These are phyloP conservation scores for Lepeophtheirus nordmannii DNA, from an alignment of 2,888 invertebrate species.

Conservation along the genomic window DNA sequence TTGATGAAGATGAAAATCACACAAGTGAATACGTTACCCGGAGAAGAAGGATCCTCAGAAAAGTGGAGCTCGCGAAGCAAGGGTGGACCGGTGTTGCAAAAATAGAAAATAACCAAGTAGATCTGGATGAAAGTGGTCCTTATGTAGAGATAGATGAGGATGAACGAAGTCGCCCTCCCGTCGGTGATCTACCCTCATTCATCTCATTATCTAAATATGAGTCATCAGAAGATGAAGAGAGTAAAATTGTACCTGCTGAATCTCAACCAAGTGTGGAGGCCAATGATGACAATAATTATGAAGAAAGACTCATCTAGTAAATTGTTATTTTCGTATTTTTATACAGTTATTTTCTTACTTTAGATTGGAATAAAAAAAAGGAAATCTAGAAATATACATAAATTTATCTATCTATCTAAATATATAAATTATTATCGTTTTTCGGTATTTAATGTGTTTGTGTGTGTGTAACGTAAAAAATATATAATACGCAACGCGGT, in stretches of 20 bases:
- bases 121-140: background rate
- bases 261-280: background rate
- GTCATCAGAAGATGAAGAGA: background rate
- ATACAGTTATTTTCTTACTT: too few species aligned
- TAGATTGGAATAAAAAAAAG: too few species aligned
- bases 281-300: background rate
- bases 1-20: background rate
- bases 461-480: too few species aligned
- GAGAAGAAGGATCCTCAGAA: background rate
- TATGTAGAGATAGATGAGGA: conserved; percentile 16
- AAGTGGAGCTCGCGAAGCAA: conserved; percentile 12
- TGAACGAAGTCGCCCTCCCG: background rate
- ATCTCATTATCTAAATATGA: background rate
- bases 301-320: conserved; percentile 3
- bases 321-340: background rate
- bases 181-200: conserved; percentile 4
- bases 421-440: too few species aligned
- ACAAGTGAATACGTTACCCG: background rate
- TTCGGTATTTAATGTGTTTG: too few species aligned
- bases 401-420: too few species aligned
- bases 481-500: too few species aligned
- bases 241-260: background rate
- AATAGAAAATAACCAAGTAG: background rate
- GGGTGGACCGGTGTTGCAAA: conserved; percentile 6
- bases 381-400: too few species aligned